Evolutionary conservation across 1,140 invertebrate species (phyloP).

Genomic region (Diorhabda carinulata): DNA sequence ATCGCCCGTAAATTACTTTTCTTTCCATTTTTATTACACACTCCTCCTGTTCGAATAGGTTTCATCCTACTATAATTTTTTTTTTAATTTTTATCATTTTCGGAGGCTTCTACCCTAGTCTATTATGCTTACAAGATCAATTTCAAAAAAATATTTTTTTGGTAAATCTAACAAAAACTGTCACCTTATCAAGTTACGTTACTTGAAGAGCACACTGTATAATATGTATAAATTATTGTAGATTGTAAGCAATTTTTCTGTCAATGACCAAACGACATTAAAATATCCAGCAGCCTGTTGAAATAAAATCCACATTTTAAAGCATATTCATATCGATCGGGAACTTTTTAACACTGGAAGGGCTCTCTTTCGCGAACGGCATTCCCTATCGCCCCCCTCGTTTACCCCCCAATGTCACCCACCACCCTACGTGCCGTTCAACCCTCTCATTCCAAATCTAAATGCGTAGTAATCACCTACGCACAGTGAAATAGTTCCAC

Average conservation of each 20-base stretch:
- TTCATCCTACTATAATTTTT: too few species aligned
- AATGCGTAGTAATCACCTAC: constrained; percentile 38
- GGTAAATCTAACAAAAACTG: too few species aligned
- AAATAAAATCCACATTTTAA: constrained; percentile 47
- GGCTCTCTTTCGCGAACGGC: constrained; percentile 13
- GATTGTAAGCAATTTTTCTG: not conserved
- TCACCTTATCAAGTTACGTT: too few species aligned
- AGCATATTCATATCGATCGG: constrained; percentile 46
- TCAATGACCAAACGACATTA: constrained; percentile 22
- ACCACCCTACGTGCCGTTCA: constrained; percentile 24
- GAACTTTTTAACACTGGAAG: constrained; percentile 42
- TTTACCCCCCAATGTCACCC: constrained; percentile 18
- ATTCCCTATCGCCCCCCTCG: constrained; percentile 15
- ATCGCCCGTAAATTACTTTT: too few species aligned
- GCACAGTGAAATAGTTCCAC: constrained; percentile 29
- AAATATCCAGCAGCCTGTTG: constrained; percentile 33
- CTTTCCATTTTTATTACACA: too few species aligned
- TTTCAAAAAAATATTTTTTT: too few species aligned
- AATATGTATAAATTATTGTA: too few species aligned
- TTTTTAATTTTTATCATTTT: too few species aligned
- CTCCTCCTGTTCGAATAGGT: too few species aligned
- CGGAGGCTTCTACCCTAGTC: too few species aligned
- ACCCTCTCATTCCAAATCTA: constrained; percentile 33
- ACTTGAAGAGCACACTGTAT: too few species aligned
- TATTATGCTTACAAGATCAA: too few species aligned